Evolutionary conservation across 2,113 vertebrate genomes (phyloP), one percentile per base, ranked within the genome.

Genomic region (Syngnathoides biaculeatus): DNA sequence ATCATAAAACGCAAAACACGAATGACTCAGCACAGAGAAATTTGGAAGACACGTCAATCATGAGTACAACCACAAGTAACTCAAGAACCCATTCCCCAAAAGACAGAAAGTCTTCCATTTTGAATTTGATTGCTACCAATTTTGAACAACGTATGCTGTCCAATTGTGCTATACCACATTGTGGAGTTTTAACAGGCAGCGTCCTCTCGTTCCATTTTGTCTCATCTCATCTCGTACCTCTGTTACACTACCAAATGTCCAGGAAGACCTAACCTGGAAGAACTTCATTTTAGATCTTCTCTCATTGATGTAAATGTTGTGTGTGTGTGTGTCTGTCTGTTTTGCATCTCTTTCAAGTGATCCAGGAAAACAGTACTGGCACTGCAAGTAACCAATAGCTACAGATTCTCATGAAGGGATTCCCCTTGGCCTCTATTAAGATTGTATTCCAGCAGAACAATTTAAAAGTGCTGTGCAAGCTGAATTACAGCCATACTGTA

Each of bases 151-250:
- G 30, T 35, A 35, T 35, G 30, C 30, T 35, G 4, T 35, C 4
- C 30, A 35, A 6, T 3, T 35, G 30, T 35, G 30, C 30, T 6
- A 35, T 35, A 3, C 30, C 30, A 35, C 3, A 35, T 35, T 35
- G 30, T 35, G 30, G 30, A 86, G 81, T 68, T 82, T 74, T 78
- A 87, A 65, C 27, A 40, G 71, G 71, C 73, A 69, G 80, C 80
- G 69, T 64, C 73, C 80, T 89, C 74, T 84, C 61, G 72, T 86
- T 84, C 90, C 79, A 87, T 89, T 86, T n/a, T n/a, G n/a, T 89
- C 74, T 84, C 61, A 72, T 86, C 84, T 89, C 79, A 87, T 89
- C 86, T 87, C 80, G 63, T 72, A 64, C 75, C 79, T 79, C 59
- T 68, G 61, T 72, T 76, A 77, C 82, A 81, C 82, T 75, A 79